Evolutionary conservation across 2,888 invertebrate genomes (phyloP).

Genomic region (Rhyacophila evoluta): DNA sequence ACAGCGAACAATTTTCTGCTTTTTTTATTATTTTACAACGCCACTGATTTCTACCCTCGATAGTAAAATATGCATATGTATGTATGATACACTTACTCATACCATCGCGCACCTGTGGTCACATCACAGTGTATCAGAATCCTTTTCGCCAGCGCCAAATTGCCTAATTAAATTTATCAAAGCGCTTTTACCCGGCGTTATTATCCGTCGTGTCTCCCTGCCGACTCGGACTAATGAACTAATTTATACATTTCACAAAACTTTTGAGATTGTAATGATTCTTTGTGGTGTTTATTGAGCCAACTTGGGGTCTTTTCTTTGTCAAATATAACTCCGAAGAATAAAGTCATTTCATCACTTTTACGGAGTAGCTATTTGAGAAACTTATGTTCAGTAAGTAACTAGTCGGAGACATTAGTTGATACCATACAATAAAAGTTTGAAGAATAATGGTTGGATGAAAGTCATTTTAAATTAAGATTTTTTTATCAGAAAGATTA

Average conservation of each 20-base stretch:
- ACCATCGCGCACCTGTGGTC: conserved; percentile 36
- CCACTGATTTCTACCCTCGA: not conserved
- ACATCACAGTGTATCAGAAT: conserved; percentile 28
- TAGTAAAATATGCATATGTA: not conserved
- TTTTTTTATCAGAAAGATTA: too few species aligned
- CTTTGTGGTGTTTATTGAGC: not conserved
- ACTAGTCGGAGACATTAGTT: too few species aligned
- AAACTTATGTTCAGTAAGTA: too few species aligned
- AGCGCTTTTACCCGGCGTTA: conserved; percentile 35
- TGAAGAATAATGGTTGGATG: too few species aligned
- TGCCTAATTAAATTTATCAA: conserved; percentile 49
- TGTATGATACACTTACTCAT: not conserved
- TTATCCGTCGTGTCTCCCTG: conserved; percentile 31
- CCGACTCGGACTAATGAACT: conserved; percentile 4
- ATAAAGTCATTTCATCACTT: too few species aligned
- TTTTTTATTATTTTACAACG: too few species aligned
- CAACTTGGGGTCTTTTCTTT: not conserved
- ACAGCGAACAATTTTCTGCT: too few species aligned
- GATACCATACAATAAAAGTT: too few species aligned
- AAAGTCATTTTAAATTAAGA: too few species aligned
- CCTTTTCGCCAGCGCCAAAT: conserved; percentile 44
- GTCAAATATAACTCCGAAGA: not conserved
- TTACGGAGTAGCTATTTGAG: too few species aligned
- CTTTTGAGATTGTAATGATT: not conserved
- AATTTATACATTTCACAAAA: not conserved